Evolutionary conservation across 2,113 vertebrate genomes (phyloP).

Genomic region (Poecilia latipinna): DNA sequence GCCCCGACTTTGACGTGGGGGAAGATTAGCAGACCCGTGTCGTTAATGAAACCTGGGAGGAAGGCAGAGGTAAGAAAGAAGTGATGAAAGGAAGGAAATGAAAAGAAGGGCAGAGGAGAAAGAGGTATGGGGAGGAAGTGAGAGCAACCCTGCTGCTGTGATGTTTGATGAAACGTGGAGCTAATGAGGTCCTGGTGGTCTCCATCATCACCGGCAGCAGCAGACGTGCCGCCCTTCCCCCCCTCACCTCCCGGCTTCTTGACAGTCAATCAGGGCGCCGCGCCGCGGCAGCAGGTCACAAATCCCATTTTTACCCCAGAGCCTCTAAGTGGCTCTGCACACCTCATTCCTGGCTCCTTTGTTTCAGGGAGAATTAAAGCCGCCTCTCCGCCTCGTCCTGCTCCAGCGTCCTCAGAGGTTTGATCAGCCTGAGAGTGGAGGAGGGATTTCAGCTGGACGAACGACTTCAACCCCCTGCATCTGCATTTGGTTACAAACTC

Average conservation of each 20-base stretch:
- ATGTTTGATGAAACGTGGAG: constrained; percentile 74
- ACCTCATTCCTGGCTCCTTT: constrained; percentile 48
- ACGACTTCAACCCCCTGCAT: background rate
- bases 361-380: constrained; percentile 61
- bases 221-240: constrained; percentile 34
- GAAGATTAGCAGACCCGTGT: constrained; percentile 53
- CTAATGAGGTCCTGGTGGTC: constrained; percentile 73
- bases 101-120: constrained; percentile 15
- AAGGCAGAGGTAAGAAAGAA: background rate
- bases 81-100: constrained; percentile 16
- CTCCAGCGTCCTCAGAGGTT: constrained; percentile 51
- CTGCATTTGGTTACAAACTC: no score
- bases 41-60: constrained; percentile 61
- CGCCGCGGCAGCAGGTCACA: constrained; percentile 57
- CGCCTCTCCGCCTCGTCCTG: constrained; percentile 43
- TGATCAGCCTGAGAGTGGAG: constrained; percentile 48
- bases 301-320: constrained; percentile 73
- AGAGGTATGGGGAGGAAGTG: constrained; percentile 34
- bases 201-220: constrained; percentile 39
- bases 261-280: constrained; percentile 66
- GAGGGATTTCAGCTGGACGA: constrained; percentile 21
- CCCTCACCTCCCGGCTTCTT: constrained; percentile 50
- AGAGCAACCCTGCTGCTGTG: constrained; percentile 52
- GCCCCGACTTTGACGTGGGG: constrained; percentile 58
- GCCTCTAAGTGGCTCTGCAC: constrained; percentile 58